phyloP scores from a whole-genome alignment of 2,113 vertebrate species.

The Salminus brasiliensis region DNA sequence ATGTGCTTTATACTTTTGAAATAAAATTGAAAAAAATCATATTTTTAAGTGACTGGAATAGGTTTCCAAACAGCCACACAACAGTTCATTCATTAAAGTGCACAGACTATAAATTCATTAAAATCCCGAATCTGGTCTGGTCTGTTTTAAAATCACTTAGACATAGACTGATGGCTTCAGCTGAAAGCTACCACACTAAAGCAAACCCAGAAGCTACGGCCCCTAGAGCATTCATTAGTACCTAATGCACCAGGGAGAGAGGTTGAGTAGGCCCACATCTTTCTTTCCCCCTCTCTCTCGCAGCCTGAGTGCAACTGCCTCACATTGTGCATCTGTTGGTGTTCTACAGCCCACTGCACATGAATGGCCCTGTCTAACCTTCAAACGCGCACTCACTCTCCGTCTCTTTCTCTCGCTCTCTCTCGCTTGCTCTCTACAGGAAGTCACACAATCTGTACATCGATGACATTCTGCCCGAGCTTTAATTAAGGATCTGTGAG shows the following conservation, averaged over 20 bases:
- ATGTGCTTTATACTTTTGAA: no score
- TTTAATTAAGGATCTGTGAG: constrained; percentile 71
- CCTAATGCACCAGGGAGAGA: background rate
- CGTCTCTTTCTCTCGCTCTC: background rate
- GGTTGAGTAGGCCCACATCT: background rate
- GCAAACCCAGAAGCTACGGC: background rate
- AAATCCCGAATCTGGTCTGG: background rate
- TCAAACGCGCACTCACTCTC: constrained; percentile 35
- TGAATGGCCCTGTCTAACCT: constrained; percentile 75
- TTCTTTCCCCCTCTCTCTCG: constrained; percentile 13
- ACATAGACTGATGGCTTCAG: background rate
- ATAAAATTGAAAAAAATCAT: no score
- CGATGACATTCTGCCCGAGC: constrained; percentile 43
- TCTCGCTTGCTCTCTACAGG: constrained; percentile 44
- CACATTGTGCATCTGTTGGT: constrained; percentile 76
- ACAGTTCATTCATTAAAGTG: background rate
- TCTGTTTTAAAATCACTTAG: background rate
- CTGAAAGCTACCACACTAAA: background rate
- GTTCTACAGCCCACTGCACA: constrained; percentile 78
- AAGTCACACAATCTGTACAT: constrained; percentile 46
- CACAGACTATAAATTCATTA: background rate
- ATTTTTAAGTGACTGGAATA: no score
- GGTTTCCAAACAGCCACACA: no score
- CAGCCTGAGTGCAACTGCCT: constrained; percentile 23
- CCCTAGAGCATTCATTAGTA: background rate